Percentiles rank a stretch among this genome's conserved stretches.
These are phyloP conservation scores for Mythimna vitellina DNA, from an alignment of 2,888 invertebrate genomes.

Conservation along the genomic window DNA sequence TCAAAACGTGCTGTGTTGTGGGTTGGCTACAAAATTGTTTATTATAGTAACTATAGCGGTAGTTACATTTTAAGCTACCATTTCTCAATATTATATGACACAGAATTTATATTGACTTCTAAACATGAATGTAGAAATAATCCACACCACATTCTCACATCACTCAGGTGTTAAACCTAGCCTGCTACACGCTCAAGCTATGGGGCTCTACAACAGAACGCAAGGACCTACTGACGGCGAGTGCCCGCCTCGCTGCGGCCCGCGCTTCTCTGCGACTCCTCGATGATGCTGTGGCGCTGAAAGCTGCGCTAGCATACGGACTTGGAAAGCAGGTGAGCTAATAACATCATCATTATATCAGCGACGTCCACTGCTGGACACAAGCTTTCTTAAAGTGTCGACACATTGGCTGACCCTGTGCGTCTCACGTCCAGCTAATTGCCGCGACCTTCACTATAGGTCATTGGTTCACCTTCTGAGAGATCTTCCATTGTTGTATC, in stretches of 20 bases:
- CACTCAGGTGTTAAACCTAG: slow-evolving; percentile 92
- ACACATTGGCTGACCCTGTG: not conserved
- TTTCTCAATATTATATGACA: no score
- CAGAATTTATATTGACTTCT: not conserved
- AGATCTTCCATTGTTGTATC: no score
- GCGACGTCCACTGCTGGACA: not conserved
- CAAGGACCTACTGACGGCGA: slow-evolving; percentile 90
- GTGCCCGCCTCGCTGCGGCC: slow-evolving; percentile 93
- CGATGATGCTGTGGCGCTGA: slow-evolving; percentile 95
- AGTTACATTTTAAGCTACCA: no score
- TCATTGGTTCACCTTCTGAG: no score
- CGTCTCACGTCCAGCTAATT: not conserved
- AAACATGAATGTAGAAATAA: not conserved
- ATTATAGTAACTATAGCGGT: no score
- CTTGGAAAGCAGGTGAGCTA: slow-evolving; percentile 88
- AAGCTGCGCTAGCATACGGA: slow-evolving; percentile 93
- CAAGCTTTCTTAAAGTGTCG: not conserved
- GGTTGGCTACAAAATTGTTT: no score
- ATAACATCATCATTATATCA: not conserved
- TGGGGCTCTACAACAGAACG: slow-evolving; percentile 91
- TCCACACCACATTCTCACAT: not conserved
- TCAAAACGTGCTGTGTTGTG: no score
- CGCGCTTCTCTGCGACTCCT: slow-evolving; percentile 94
- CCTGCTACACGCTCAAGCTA: slow-evolving; percentile 94
- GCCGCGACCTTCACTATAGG: no score